Percentiles rank a stretch among this genome's conserved stretches.
Conservation (phyloP, 2,113 vertebrate genomes). For the Conger conger region DNA sequence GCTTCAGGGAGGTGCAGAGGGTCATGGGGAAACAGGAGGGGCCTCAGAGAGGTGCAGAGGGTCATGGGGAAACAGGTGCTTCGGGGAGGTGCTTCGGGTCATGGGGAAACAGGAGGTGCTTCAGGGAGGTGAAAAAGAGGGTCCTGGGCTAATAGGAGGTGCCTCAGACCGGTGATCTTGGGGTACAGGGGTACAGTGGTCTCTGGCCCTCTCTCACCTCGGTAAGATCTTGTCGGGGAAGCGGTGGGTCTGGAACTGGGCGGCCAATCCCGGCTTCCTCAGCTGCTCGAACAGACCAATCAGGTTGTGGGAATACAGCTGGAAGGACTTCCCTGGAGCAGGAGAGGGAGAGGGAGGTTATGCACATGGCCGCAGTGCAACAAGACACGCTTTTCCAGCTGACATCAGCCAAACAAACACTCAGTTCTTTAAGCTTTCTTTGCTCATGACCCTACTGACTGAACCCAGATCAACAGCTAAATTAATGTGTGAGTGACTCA, state of each 20-base stretch:
- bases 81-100: too few relatives aligned
- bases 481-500: not conserved
- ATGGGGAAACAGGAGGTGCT: too few relatives aligned
- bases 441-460: not conserved
- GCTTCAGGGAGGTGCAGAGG: too few relatives aligned
- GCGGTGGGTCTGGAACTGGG: slow-evolving; percentile 94
- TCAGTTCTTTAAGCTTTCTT: not conserved
- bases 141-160: slow-evolving; percentile 10
- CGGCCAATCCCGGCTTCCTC: slow-evolving; percentile 91
- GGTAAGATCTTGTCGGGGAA: slow-evolving; percentile 94
- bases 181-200: slow-evolving; percentile 9
- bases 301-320: slow-evolving; percentile 97
- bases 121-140: too few relatives aligned
- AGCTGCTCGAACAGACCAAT: slow-evolving; percentile 97
- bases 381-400: not conserved
- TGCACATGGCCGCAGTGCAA: not conserved
- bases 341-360: not conserved
- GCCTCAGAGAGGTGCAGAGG: slow-evolving; percentile 37
- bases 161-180: slow-evolving; percentile 39
- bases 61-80: too few relatives aligned
- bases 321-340: slow-evolving; percentile 90
- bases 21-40: slow-evolving; percentile 7
- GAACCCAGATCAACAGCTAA: not conserved
- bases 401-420: not conserved
- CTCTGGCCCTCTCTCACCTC: slow-evolving; percentile 69